Conservation (phyloP, 2,113 vertebrate species). For the Oreochromis aureus region DNA sequence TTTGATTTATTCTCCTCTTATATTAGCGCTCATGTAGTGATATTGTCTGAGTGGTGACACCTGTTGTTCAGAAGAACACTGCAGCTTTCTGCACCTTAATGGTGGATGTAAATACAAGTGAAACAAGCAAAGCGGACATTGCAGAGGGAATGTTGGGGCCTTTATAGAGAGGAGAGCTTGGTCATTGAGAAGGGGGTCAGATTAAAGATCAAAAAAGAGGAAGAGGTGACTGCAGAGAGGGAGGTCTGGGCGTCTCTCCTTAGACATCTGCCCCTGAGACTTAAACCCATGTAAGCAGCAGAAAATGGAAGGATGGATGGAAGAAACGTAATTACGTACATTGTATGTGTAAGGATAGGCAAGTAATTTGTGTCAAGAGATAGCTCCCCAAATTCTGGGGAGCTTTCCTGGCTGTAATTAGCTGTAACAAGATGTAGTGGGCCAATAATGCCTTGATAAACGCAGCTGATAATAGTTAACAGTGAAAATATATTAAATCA, state of each 20-base stretch:
- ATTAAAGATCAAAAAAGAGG: not conserved
- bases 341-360: not conserved
- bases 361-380: not conserved
- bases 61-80: not conserved
- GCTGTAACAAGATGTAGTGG: not conserved
- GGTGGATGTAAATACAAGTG: not conserved
- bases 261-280: not conserved
- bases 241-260: not conserved
- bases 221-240: not conserved
- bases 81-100: not conserved
- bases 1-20: not conserved
- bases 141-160: not conserved
- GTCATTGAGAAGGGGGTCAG: not conserved
- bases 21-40: not conserved
- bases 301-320: not conserved
- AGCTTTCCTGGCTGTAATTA: not conserved
- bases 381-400: fast-evolving
- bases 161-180: not conserved
- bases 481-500: not conserved
- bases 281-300: not conserved
- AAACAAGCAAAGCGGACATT: not conserved
- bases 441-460: not conserved
- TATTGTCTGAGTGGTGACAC: not conserved
- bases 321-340: not conserved
- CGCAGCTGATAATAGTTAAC: not conserved